phyloP scores from a whole-genome alignment of 2,888 invertebrate species.

The Synanthedon andrenaeformis region DNA sequence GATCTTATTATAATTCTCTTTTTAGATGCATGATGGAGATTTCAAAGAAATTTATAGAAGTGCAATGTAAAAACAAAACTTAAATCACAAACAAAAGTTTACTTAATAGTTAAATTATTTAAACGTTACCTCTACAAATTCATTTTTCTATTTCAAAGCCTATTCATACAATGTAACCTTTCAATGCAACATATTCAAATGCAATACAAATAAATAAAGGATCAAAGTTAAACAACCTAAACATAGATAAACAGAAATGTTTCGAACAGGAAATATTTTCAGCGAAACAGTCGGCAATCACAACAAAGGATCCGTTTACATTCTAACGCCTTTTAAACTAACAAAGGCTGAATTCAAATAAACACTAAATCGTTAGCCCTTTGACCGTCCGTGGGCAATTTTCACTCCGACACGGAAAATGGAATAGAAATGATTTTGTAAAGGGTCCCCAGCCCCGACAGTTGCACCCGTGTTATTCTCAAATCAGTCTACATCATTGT shows the following conservation, averaged over 20 bases:
- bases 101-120: no score
- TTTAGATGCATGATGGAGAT: no score
- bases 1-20: no score
- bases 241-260: neutral
- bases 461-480: constrained; percentile 20
- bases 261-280: constrained; percentile 9
- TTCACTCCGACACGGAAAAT: constrained; percentile 54
- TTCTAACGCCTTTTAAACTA: constrained; percentile 66
- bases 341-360: constrained; percentile 68
- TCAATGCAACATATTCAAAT: no score
- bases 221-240: no score
- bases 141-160: no score
- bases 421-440: constrained; percentile 62
- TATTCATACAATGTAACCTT: no score
- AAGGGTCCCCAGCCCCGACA: constrained; percentile 37
- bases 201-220: no score
- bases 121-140: no score
- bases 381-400: constrained; percentile 66
- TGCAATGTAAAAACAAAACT: no score
- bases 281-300: constrained; percentile 51
- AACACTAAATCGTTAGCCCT: constrained; percentile 68
- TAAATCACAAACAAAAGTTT: no score
- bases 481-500: constrained; percentile 8
- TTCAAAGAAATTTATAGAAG: no score
- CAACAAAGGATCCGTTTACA: constrained; percentile 63